Conservation (phyloP, 53 echinoderm and acorn worm species). For the Holothuria scabra region DNA sequence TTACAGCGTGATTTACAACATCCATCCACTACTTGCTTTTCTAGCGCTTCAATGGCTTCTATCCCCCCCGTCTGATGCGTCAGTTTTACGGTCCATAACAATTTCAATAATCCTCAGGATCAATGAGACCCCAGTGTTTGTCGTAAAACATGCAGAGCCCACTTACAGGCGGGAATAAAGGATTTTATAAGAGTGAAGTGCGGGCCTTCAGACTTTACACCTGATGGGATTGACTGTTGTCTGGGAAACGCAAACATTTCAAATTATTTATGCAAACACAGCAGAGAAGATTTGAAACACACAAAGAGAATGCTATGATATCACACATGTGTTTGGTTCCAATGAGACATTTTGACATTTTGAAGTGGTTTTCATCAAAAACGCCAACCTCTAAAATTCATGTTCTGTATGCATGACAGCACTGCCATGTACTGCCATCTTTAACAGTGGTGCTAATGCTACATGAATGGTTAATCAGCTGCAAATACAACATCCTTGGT, state of each 20-base stretch:
- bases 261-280: constrained; percentile 34
- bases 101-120: constrained; percentile 39
- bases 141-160: constrained; percentile 33
- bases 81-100: constrained; percentile 24
- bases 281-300: not conserved
- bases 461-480: no score
- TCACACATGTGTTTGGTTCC: no score
- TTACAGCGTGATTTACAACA: constrained; percentile 7
- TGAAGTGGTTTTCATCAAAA: no score
- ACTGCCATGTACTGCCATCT: no score
- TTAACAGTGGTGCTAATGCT: no score
- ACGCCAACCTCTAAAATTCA: no score
- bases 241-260: constrained; percentile 29
- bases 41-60: constrained; percentile 6
- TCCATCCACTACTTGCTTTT: not conserved
- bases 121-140: constrained; percentile 38
- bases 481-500: no score
- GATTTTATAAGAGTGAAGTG: constrained; percentile 27
- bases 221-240: constrained; percentile 30
- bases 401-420: no score
- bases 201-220: constrained; percentile 19
- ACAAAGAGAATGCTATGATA: not conserved
- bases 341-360: not conserved
- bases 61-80: not conserved
- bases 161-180: constrained; percentile 28